Evolutionary conservation across 2,888 invertebrate genomes (phyloP).

Genomic region (Crioceris asparagi): DNA sequence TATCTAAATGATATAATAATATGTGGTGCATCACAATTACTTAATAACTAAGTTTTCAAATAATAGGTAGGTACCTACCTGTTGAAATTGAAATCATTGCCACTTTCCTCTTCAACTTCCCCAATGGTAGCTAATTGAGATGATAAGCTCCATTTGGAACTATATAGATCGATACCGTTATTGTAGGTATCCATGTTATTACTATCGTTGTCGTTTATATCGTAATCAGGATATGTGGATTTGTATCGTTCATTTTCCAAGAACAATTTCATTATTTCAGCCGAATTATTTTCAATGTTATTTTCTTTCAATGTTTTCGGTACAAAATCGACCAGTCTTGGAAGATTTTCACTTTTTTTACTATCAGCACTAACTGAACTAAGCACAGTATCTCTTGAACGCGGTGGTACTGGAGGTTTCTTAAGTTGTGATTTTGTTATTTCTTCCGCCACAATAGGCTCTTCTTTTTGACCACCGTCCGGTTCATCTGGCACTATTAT

Average conservation of each 20-base stretch:
- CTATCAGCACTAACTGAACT: conserved; percentile 16
- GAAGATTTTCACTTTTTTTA: conserved; percentile 37
- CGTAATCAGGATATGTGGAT: conserved; percentile 18
- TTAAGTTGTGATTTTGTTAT: conserved; percentile 15
- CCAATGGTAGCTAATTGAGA: conserved; percentile 60
- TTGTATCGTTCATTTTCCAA: conserved; percentile 31
- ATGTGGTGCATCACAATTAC: neutral
- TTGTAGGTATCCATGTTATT: conserved; percentile 18
- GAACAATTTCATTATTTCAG: conserved; percentile 33
- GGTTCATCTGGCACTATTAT: conserved; percentile 21
- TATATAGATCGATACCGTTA: conserved; percentile 31
- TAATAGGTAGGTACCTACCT: conserved; percentile 13
- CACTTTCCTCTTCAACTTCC: conserved; percentile 51
- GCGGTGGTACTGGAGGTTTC: conserved; percentile 32
- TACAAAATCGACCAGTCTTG: conserved; percentile 61
- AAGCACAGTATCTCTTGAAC: conserved; percentile 22
- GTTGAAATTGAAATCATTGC: conserved; percentile 14
- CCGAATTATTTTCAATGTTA: conserved; percentile 34
- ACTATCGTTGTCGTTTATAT: conserved; percentile 20
- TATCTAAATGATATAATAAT: too few species aligned
- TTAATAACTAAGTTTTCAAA: neutral
- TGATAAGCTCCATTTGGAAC: conserved; percentile 44
- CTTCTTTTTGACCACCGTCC: conserved; percentile 17
- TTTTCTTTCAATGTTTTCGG: conserved; percentile 44
- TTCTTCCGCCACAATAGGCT: conserved; percentile 12